These are phyloP conservation scores for Zaprionus obscuricornis DNA, from an alignment of 2,888 invertebrate genomes.

Conservation along the genomic window DNA sequence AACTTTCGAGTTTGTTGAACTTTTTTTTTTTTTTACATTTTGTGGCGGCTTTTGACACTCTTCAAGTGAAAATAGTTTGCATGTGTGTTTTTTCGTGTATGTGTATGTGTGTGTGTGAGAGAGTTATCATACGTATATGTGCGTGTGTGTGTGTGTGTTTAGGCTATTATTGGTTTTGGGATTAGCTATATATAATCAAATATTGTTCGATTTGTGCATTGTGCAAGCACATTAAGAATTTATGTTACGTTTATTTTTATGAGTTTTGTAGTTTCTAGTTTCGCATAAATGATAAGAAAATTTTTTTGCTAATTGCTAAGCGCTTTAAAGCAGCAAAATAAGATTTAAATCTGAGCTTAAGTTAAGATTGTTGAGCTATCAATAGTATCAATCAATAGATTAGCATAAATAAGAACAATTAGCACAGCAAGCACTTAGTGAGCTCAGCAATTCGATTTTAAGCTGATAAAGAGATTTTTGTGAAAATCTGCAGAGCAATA, in stretches of 20 bases:
- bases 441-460: no score
- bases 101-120: not conserved
- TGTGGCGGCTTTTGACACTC: slow-evolving; percentile 26
- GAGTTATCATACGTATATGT: no score
- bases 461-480: no score
- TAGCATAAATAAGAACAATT: no score
- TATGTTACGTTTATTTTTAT: not conserved
- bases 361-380: no score
- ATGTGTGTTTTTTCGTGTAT: not conserved
- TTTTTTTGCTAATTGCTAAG: no score
- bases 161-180: slow-evolving; percentile 32
- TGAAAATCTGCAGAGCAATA: no score
- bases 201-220: slow-evolving; percentile 25
- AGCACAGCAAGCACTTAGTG: no score
- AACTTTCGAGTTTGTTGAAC: slow-evolving; percentile 53
- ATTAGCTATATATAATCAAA: slow-evolving; percentile 48
- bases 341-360: no score
- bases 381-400: no score
- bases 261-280: not conserved
- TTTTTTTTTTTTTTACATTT: no score
- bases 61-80: not conserved
- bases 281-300: not conserved
- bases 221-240: slow-evolving; percentile 15
- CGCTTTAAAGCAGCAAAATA: no score
- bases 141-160: slow-evolving; percentile 15